Conservation (phyloP, 2,113 vertebrate genomes). For the Penelope pileata region DNA sequence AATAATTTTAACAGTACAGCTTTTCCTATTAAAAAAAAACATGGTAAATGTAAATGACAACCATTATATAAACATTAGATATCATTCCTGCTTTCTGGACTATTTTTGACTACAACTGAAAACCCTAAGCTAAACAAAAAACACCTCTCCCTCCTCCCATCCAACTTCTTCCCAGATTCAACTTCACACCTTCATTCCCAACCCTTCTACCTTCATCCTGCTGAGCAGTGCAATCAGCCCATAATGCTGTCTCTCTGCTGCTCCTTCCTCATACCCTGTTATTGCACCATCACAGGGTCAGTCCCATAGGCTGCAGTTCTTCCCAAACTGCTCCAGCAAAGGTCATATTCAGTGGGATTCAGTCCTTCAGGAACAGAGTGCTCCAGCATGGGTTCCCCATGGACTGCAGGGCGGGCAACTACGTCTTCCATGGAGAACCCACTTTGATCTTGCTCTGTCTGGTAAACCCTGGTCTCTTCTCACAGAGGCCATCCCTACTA, state of each 20-base stretch:
- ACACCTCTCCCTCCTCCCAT: accelerated
- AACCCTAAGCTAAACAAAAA: neutral
- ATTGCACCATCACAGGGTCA: accelerated
- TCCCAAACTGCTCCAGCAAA: neutral
- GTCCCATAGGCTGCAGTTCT: neutral
- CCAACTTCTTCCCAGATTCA: neutral
- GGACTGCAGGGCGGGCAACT: neutral
- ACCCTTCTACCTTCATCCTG: neutral
- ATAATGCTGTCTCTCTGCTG: neutral
- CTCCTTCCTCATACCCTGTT: neutral
- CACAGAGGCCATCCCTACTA: neutral
- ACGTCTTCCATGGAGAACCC: neutral
- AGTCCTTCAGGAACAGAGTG: neutral
- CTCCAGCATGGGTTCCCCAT: neutral
- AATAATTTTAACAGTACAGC: neutral
- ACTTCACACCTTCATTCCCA: neutral
- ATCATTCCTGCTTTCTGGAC: neutral
- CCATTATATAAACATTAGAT: neutral
- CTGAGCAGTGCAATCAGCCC: neutral
- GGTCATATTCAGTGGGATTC: accelerated
- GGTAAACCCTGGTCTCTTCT: neutral
- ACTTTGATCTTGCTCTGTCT: neutral
- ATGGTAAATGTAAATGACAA: neutral
- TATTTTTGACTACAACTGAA: neutral
- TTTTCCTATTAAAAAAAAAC: neutral